Evolutionary conservation across 2,888 invertebrate species (phyloP).

Genomic region (Dicranocentrus wangi): DNA sequence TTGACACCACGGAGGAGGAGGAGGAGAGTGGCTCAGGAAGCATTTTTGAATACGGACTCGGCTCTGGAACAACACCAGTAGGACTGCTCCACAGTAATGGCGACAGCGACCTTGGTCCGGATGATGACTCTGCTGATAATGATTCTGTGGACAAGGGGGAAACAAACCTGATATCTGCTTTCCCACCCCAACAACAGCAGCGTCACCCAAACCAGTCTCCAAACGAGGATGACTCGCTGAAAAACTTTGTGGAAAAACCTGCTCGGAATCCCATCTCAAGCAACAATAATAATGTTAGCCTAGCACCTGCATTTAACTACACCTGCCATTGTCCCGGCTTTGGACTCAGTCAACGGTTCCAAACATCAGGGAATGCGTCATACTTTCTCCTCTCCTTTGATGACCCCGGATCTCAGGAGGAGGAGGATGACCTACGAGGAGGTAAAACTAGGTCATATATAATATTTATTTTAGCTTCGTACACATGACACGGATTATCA

Average conservation of each 20-base stretch:
- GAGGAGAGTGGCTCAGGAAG: constrained; percentile 23
- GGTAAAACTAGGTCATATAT: no score
- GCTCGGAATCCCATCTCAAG: no score
- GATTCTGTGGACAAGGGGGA: no score
- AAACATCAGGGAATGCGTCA: constrained; percentile 43
- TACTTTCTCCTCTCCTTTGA: constrained; percentile 17
- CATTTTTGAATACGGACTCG: no score
- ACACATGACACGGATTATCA: no score
- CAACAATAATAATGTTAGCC: no score
- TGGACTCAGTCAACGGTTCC: constrained; percentile 8
- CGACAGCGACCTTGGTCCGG: no score
- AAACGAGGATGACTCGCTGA: neutral
- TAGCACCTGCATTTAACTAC: neutral
- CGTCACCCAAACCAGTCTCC: neutral
- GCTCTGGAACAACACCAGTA: no score
- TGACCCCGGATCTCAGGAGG: neutral
- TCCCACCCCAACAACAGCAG: constrained; percentile 1
- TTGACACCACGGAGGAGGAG: neutral
- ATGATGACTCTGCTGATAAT: no score
- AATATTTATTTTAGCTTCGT: no score
- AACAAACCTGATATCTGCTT: constrained; percentile 13
- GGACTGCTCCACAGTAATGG: no score
- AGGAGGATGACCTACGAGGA: neutral
- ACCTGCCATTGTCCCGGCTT: constrained; percentile 47
- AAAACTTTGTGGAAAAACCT: neutral